Evolutionary conservation across 2,888 invertebrate genomes (phyloP).

Genomic region (Laothoe populi): DNA sequence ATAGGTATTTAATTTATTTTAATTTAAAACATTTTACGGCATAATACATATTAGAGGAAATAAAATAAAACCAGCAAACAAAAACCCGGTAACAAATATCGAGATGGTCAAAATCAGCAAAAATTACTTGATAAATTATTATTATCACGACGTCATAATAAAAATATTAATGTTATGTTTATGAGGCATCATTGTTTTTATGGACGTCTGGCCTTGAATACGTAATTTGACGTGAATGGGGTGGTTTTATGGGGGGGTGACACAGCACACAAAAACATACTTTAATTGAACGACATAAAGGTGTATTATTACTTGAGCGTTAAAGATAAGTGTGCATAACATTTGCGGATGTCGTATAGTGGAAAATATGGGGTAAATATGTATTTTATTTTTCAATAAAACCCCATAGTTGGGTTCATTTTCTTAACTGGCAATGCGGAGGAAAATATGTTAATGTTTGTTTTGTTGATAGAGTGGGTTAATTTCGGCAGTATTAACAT

Average conservation of each 20-base stretch:
- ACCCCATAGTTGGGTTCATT: slow-evolving; percentile 9
- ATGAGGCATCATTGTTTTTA: slow-evolving; percentile 47
- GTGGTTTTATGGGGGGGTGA: slow-evolving; percentile 31
- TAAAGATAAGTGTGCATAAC: slow-evolving; percentile 6
- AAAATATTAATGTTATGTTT: slow-evolving; percentile 40
- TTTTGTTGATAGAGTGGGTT: not conserved
- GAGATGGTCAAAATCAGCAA: slow-evolving; percentile 7
- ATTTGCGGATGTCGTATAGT: slow-evolving; percentile 19
- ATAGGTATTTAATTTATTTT: no score
- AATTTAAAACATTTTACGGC: no score
- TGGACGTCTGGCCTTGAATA: slow-evolving; percentile 44
- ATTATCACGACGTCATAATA: slow-evolving; percentile 26
- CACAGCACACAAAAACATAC: not conserved
- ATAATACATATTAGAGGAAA: no score
- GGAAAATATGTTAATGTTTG: not conserved
- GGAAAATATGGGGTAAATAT: slow-evolving; percentile 14
- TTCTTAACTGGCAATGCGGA: not conserved
- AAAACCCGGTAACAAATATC: not conserved
- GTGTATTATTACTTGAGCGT: not conserved
- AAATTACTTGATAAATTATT: slow-evolving; percentile 25
- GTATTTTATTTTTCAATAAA: slow-evolving; percentile 22
- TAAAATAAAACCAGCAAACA: not conserved
- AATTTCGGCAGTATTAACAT: no score
- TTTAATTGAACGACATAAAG: not conserved
- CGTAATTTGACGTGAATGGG: slow-evolving; percentile 40